Evolutionary conservation across 2,113 vertebrate genomes (phyloP).

Genomic region (Cervus canadensis): DNA sequence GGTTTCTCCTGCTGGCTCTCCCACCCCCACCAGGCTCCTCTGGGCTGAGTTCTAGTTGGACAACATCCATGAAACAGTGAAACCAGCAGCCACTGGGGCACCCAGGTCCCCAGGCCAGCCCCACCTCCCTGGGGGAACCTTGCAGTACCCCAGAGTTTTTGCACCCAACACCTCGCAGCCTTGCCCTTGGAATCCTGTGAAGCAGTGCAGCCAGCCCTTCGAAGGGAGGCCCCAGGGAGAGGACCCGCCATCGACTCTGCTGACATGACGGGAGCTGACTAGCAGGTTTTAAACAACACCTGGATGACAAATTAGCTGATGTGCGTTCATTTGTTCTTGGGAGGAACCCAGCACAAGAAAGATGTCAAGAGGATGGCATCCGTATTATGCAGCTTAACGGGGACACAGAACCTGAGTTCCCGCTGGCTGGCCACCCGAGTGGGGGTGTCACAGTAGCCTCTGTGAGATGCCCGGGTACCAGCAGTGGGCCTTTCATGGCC

Average conservation of each 20-base stretch:
- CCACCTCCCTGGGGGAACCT: neutral
- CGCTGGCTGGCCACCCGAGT: neutral
- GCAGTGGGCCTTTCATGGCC: too few relatives aligned
- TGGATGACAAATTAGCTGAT: neutral
- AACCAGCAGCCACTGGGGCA: fast-evolving
- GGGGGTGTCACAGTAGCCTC: too few relatives aligned
- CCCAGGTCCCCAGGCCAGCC: neutral
- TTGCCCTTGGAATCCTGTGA: neutral
- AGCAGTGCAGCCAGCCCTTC: neutral
- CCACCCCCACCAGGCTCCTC: fast-evolving
- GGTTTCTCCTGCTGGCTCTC: neutral
- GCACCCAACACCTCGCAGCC: neutral
- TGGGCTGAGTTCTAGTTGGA: neutral
- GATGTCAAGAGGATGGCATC: neutral
- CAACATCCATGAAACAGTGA: neutral
- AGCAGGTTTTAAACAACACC: neutral
- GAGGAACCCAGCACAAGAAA: neutral
- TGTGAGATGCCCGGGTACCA: neutral
- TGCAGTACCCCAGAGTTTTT: neutral
- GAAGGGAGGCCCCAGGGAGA: neutral
- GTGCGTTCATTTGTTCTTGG: neutral
- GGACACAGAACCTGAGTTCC: neutral
- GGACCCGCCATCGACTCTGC: neutral
- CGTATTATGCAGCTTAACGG: fast-evolving
- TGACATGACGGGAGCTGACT: neutral